Base-by-base conservation (phyloP, 2,797 vertebrate genomes). In the Pipistrellus nathusii region DNA sequence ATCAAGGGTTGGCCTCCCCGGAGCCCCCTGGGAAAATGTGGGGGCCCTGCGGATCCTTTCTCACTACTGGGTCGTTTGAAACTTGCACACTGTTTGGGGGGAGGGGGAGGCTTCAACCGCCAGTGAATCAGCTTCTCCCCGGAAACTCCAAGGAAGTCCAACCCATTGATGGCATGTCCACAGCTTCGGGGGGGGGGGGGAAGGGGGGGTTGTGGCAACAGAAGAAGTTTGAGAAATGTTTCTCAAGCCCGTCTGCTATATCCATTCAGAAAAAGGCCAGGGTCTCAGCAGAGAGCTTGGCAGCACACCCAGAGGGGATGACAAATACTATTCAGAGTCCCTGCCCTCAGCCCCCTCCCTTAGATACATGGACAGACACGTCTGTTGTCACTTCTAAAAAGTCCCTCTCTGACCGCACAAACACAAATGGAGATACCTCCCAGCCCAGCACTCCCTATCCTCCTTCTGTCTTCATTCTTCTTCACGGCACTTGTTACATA, bases 201-300 rank as follows among this genome's bases (percentile, higher is more conserved):
- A n/a, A n/a, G 76, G n/a, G 51, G 44, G 46, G 23, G 12, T 35
- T 55, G 8, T 48, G 8, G 12, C 17, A 84, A 75, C 44, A 12
- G 5, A 71, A 46, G 23, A 20, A 88, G 23, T 41, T 81, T 85
- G 5, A 21, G 44, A 83, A 35, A 68, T 78, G 7, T 46, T 89
- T 85, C 35, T 69, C 23, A 94, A 86, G 62, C 23, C 14, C 71
- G 23, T 9, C 85, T 89, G 44, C 92, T 92, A 87, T 48, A 44
- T 2, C 48, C 44, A 72, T 62, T 90, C 23, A 76, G 27, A 55
- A 80, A 76, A 91, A 64, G 21, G 38, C 14, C 38, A 3, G 8
- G 17, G 2, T 72, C 69, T 46, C 51, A 75, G 10, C 64, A 85
- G 7, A 84, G 9, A 80, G 15, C 38, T 86, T 48, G 90, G 27